A percentile compares a stretch with the other conserved stretches of the same genome.
These are phyloP conservation scores for Mustela nigripes DNA, from an alignment of 2,113 vertebrate species.

Conservation along the genomic window DNA sequence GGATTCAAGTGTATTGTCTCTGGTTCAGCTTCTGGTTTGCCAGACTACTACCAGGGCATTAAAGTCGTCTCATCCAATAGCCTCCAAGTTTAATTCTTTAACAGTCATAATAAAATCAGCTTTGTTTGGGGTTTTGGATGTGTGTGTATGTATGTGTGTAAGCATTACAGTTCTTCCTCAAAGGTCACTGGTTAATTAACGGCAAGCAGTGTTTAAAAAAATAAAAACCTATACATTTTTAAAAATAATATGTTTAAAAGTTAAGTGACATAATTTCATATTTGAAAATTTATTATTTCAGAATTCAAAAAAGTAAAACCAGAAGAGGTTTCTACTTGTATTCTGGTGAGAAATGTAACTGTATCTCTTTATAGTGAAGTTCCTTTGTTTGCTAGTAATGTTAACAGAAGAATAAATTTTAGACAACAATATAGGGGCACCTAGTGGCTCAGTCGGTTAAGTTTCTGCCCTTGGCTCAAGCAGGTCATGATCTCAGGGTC, in stretches of 20 bases:
- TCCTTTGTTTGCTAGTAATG: not conserved
- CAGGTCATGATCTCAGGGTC: no score
- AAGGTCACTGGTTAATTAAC: not conserved
- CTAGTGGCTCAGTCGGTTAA: no score
- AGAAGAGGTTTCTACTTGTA: not conserved
- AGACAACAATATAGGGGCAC: not conserved
- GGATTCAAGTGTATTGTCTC: not conserved
- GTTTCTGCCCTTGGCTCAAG: no score
- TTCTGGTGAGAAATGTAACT: not conserved
- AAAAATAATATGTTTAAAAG: not conserved
- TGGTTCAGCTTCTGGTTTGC: not conserved
- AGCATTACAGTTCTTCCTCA: not conserved
- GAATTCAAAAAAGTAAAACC: not conserved
- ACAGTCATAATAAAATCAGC: not conserved
- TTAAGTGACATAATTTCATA: not conserved
- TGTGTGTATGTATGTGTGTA: no score
- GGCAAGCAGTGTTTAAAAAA: not conserved
- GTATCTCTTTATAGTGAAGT: not conserved
- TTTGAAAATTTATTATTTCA: not conserved
- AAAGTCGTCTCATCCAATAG: not conserved
- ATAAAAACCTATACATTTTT: not conserved
- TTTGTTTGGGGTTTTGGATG: not conserved
- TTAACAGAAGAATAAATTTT: not conserved
- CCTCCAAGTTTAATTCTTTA: not conserved
- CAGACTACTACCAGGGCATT: not conserved